Percentiles rank a stretch among this genome's conserved stretches.
phyloP scores from a whole-genome alignment of 2,797 vertebrate genomes.

The Melanotaenia trifasciata region DNA sequence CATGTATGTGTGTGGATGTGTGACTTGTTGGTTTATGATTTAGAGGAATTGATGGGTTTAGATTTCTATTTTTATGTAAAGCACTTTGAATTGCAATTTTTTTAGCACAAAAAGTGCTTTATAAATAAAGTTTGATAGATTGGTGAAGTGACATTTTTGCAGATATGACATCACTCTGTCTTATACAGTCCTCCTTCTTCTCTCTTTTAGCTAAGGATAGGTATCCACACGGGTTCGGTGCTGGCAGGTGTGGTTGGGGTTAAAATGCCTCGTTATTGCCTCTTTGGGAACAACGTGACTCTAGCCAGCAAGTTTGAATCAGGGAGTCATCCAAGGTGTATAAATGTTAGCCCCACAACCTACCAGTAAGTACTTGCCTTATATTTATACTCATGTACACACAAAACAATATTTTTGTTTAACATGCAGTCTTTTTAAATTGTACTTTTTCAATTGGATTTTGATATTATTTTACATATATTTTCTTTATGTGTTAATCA shows the following conservation, averaged over 20 bases:
- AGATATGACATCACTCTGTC: background rate
- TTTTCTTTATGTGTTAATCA: no score
- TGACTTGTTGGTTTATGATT: no score
- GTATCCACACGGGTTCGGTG: conserved; percentile 97
- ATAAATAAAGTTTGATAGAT: no score
- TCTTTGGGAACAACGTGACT: conserved; percentile 98
- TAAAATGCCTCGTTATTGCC: conserved; percentile 96
- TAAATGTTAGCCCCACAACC: conserved; percentile 96
- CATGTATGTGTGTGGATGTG: no score
- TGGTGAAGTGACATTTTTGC: background rate
- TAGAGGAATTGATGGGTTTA: no score
- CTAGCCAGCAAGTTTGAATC: conserved; percentile 99
- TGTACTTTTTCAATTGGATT: background rate
- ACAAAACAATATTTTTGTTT: background rate
- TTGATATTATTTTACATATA: no score
- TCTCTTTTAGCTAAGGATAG: conserved; percentile 90
- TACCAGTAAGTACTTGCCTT: conserved; percentile 89
- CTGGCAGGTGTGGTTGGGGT: conserved; percentile 97
- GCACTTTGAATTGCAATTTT: no score
- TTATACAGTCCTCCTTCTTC: background rate
- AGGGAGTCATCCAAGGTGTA: conserved; percentile 94
- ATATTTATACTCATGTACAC: background rate
- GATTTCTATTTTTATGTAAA: no score
- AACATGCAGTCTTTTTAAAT: background rate
- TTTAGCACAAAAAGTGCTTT: no score